Evolutionary conservation across 2,888 invertebrate species (phyloP), one percentile per base, ranked within the genome.

Genomic region (Lysandra bellargus): DNA sequence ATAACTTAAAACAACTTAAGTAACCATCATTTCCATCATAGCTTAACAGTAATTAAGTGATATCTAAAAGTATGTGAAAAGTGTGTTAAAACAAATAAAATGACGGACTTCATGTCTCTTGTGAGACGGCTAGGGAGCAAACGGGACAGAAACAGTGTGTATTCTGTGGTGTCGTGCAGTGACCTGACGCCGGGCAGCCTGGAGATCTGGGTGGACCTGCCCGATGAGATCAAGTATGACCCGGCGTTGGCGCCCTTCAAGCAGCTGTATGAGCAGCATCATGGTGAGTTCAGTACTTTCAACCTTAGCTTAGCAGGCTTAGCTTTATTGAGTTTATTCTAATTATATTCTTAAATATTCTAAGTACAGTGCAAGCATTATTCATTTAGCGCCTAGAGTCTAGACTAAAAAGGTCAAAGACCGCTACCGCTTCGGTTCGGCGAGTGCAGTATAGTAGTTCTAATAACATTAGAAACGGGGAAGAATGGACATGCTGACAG

Each of bases 141-240:
- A 78, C 81, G 82, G 78, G 81, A 87, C 74, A 85, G 81, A 33
- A 87, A 84, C 60, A 93, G 92, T 87, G 84, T 91, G n/a, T 94
- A 93, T 83, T 94, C 93, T 84, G 84, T 93, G 88, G 90, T 94
- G 79, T 92, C 95, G 81, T 92, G 91, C 86, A 95, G 94, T 87
- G 96, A 96, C 84, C 91, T 96, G 78, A 96, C 96, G 0, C 96
- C 96, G 9, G 95, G 95, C 44, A 95, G 95, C 33, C 84, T 96
- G 81, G 96, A 96, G 83, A 95, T 96, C 37, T 97, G 96, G 96
- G 90, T 95, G 78, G 95, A 95, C 77, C 87, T 97, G 3, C 97
- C 97, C 0, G 95, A 96, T 80, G 95, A 95, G 82, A 96, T 97
- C 86, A 95, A 96, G 80, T 93, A 95, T 83, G 96, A 97, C 88